Base-by-base conservation (phyloP, 2,888 invertebrate species). In the Fragum fragum region DNA sequence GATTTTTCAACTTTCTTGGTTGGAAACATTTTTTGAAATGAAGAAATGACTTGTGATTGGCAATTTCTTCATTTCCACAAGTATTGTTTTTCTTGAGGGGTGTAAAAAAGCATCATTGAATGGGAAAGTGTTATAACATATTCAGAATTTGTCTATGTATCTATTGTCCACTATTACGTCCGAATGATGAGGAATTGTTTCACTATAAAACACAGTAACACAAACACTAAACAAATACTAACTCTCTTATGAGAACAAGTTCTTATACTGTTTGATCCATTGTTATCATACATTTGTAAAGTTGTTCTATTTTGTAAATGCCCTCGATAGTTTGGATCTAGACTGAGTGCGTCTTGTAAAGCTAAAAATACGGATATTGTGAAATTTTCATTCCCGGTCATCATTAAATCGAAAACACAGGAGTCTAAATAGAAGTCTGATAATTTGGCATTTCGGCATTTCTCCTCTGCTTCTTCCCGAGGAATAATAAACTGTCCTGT, bases 381-480 rank as follows among this genome's bases (percentile, higher is more conserved):
- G 84, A 95, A 95, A 71, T 94, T 94, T 21, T 92, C 91, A 73
- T 95, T 95, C 1, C 95, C 95, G 2, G 96, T 95, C 3, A 95
- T 95, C 94, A 96, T 94, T 81, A 96, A 92, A 91, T 96, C 96
- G 90, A 96, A 96, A 74, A 96, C 95, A 91, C 96, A 96, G 85
- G 96, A 95, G 91, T 96, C 96, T 85, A 95, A 94, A 92, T 95
- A 96, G 87, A 95, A 95, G 88, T 95, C 96, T 39, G 95, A 94
- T 39, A 95, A 90, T 78, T 94, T 93, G 28, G 93, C 92, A 23
- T 92, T 88, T 16, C 92, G 91, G 85, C 95, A 95, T 55, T 92
- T 87, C 9, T 92, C 90, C 80, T 92, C 88, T 0, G 94, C 94
- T 28, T 93, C 89, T 26, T 90, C 88, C 18, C 92, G 88, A 1